Base-by-base conservation (phyloP, 2,888 invertebrate species). In the Platycnemis pennipes region DNA sequence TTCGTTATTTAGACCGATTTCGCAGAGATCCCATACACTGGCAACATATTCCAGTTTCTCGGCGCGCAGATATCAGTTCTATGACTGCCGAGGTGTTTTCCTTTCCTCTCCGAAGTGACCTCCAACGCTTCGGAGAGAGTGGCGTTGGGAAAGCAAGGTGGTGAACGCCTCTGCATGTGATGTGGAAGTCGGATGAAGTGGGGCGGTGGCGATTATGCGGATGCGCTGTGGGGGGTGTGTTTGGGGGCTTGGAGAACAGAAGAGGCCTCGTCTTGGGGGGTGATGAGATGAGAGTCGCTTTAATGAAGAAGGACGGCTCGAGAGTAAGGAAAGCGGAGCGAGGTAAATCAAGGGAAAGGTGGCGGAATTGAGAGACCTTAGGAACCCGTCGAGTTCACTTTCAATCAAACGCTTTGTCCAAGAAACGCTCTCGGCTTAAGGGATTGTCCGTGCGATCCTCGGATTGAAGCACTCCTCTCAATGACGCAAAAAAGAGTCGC, bases 291-390 rank as follows among this genome's bases (percentile, higher is more conserved):
- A 77, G 77, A 26, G 77, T 37, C 37, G 77, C 37, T 77, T 77
- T 77, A 77, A 77, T 77, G 77, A 77, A 77, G 77, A 37, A 26
- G 37, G 77, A 77, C 77, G 31, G 77, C 77, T 77, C 77, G 77
- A 37, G 37, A 16, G 77, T 77, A 37, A 77, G 77, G 13, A 37
- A 37, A 77, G 37, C 31, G 37, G 77, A 37, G 16, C 1, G 37
- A 77, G 31, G 77, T 31, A 22, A n/a, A 8, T 56, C 5, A 22
- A 56, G 56, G 56, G 13, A 16, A 16, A 56, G 22, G 31, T 8
- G 16, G 3, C 37, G 77, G 37, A 37, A 77, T 37, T 8, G 37
- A 77, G 16, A 37, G 77, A 63, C 63, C n/a, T 26, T 19, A 16
- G n/a, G 37, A 77, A 77, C 13, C 37, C 37, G 77, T 37, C 16